Evolutionary conservation across 2,888 invertebrate species (phyloP).

Genomic region (Aphodius sticticus): DNA sequence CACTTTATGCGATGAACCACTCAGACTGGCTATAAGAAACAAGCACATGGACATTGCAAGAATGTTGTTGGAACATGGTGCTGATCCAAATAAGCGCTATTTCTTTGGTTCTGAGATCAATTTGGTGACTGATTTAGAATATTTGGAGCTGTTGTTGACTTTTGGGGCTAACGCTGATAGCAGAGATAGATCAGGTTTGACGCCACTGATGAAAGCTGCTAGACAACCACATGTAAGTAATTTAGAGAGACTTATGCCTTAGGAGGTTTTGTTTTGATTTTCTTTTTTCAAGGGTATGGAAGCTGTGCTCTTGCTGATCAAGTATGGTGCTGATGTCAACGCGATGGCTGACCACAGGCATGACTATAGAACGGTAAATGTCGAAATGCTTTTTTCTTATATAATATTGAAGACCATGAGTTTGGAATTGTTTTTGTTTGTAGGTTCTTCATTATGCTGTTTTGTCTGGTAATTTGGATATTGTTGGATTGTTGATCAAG

Average conservation of each 20-base stretch:
- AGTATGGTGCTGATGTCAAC: slow-evolving; percentile 86
- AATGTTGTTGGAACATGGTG: slow-evolving; percentile 82
- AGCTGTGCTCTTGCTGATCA: slow-evolving; percentile 77
- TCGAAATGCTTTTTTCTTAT: background rate
- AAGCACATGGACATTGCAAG: slow-evolving; percentile 79
- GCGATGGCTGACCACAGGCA: slow-evolving; percentile 86
- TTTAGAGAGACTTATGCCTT: slow-evolving; percentile 22
- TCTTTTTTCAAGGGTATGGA: slow-evolving; percentile 70
- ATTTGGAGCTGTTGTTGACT: slow-evolving; percentile 80
- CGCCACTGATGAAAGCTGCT: slow-evolving; percentile 91
- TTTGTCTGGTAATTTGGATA: slow-evolving; percentile 75
- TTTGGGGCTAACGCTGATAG: slow-evolving; percentile 91
- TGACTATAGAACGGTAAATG: slow-evolving; percentile 77
- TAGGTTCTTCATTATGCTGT: slow-evolving; percentile 85
- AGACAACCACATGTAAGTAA: slow-evolving; percentile 71
- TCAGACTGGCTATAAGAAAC: slow-evolving; percentile 88
- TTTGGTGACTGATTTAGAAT: slow-evolving; percentile 82
- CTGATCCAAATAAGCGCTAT: slow-evolving; percentile 89
- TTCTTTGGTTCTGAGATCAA: slow-evolving; percentile 93
- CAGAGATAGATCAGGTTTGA: slow-evolving; percentile 84
- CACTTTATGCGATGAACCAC: slow-evolving; percentile 83
- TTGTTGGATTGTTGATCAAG: slow-evolving; percentile 81
- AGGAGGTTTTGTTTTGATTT: background rate
- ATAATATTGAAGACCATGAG: slow-evolving; percentile 8
- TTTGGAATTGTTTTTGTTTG: slow-evolving; percentile 19